Base-by-base conservation (phyloP, 2,113 vertebrate genomes). In the Peromyscus maniculatus region DNA sequence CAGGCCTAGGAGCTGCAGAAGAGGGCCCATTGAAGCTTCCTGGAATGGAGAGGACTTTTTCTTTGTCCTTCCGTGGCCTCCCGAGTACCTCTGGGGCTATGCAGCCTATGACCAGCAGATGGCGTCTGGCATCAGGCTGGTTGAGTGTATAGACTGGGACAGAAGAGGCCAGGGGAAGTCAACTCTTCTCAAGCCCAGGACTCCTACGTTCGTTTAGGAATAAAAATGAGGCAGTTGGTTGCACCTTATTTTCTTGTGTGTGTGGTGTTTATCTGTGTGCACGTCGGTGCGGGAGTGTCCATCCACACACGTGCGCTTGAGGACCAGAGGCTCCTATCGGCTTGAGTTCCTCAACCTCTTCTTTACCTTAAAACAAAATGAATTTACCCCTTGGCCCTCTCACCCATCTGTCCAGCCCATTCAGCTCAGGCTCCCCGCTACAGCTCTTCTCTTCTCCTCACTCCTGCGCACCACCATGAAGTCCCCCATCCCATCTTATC, bases 41-140 rank as follows among this genome's bases (percentile, higher is more conserved):
- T 12, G 5, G 16, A 1, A 4, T 67, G 26, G 46, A 36, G 5
- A 5, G 0, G 24, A 28, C 39, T 59, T 49, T 64, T 28, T 24
- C 89, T 97, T 95, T 96, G 93, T 94, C 91, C 55, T 39, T 49
- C 7, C 15, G 0, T 1, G 0, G 67, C 26, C 26, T 69, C 64
- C 5, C 71, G 21, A 26, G 75, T 64, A 17, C 43, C 84, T 66
- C 71, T 6, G n/a, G 55, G 71, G 96, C 87, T 64, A 87, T 91
- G 24, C 69, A 78, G 69, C 12, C 2, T 55, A 4, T 3, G n/a
- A 46, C 97, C 98, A 97, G 96, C 91, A 98, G 98, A 66, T 97
- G 98, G 98, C 97, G 78, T 49, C 55, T 95, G 91, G 89, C 2
- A 31, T 89, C 97, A 96, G 95, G 75, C 36, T 93, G 90, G 31